A percentile compares a stretch with the other conserved stretches of the same genome.
These are phyloP conservation scores for Lycopodina hypogea DNA, from an alignment of 37 sponge, comb jelly and placozoan genomes.

Conservation along the genomic window DNA sequence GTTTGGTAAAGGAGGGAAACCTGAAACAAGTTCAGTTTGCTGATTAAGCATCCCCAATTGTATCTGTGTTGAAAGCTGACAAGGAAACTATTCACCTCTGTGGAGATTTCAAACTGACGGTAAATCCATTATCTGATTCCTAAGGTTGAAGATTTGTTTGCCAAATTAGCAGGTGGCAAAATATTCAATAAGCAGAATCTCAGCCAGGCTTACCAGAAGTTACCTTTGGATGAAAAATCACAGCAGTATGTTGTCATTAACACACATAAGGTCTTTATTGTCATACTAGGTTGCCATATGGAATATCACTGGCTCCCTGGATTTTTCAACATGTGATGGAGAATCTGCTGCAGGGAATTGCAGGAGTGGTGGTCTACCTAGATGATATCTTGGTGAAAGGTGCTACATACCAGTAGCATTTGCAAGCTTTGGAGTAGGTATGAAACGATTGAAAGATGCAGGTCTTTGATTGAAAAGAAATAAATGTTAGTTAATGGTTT, in stretches of 20 bases:
- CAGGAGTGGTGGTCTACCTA: not conserved
- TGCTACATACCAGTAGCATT: not conserved
- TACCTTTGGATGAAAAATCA: not conserved
- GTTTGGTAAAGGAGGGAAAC: not conserved
- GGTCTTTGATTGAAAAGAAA: not conserved
- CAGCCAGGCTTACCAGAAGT: slow-evolving; percentile 10
- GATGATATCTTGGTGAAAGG: not conserved
- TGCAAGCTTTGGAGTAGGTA: not conserved
- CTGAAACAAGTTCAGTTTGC: not conserved
- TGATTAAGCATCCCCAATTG: not conserved
- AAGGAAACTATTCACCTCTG: not conserved
- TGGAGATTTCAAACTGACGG: not conserved
- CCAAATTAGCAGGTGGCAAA: not conserved
- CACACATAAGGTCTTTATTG: not conserved
- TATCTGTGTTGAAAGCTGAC: not conserved
- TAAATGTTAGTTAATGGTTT: not conserved
- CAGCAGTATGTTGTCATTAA: not conserved
- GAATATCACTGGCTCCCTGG: not conserved
- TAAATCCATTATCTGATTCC: slow-evolving; percentile 8
- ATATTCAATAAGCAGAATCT: not conserved
- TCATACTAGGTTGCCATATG: not conserved
- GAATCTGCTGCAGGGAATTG: not conserved
- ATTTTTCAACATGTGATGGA: slow-evolving; percentile 1
- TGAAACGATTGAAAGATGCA: not conserved
- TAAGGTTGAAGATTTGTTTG: slow-evolving; percentile 20